Conservation (phyloP, 2,888 invertebrate genomes). For the Philopedon plagiatum region DNA sequence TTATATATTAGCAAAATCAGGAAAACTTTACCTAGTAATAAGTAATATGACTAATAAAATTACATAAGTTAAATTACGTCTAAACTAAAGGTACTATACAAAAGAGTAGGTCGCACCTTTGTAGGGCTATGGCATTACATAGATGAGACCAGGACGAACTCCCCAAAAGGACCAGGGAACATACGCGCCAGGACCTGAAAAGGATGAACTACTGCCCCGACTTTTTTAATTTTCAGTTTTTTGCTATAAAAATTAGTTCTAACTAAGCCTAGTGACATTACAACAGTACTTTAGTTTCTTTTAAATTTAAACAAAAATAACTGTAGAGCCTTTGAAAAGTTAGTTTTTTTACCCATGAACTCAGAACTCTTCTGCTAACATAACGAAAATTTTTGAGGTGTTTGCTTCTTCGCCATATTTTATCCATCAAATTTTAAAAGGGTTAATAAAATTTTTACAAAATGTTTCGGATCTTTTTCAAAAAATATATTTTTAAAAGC, state of each 20-base stretch:
- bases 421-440: too few relatives aligned
- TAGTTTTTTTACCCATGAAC: constrained; percentile 4
- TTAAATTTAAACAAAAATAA: constrained; percentile 34
- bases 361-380: not conserved
- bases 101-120: constrained; percentile 64
- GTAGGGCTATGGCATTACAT: constrained; percentile 65
- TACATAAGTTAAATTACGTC: constrained; percentile 14
- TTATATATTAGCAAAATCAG: constrained; percentile 8
- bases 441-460: too few relatives aligned
- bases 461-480: too few relatives aligned
- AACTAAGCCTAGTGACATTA: constrained; percentile 48
- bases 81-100: constrained; percentile 48
- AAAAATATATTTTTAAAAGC: too few relatives aligned
- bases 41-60: constrained; percentile 1
- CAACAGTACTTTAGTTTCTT: constrained; percentile 37
- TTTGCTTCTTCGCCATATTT: too few relatives aligned
- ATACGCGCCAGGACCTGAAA: constrained; percentile 67
- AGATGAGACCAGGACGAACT: constrained; percentile 67
- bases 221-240: constrained; percentile 60
- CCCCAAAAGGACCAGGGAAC: constrained; percentile 67
- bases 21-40: constrained; percentile 15
- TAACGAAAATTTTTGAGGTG: too few relatives aligned
- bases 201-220: constrained; percentile 68
- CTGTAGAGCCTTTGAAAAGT: constrained; percentile 14
- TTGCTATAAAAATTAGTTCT: constrained; percentile 51